phyloP scores from a whole-genome alignment of 2,797 vertebrate species.

The Amblyopsis hoosieri region DNA sequence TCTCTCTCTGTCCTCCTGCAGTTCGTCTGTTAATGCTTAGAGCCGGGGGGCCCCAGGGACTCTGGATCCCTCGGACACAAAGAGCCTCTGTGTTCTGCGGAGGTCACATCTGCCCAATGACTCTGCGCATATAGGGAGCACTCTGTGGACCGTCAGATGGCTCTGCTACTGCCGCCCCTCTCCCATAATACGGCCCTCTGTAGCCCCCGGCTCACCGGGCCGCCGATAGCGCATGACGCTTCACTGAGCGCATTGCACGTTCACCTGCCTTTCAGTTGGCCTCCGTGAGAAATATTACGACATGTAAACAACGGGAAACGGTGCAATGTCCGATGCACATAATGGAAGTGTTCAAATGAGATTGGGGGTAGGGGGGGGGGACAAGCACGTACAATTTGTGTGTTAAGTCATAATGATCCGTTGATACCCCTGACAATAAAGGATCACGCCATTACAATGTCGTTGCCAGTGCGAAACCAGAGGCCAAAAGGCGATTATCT shows the following conservation, averaged over 20 bases:
- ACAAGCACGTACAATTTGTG: constrained; percentile 43
- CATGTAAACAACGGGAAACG: constrained; percentile 25
- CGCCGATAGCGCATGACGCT: constrained; percentile 56
- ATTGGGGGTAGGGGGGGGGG: constrained; percentile 2
- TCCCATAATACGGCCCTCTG: constrained; percentile 67
- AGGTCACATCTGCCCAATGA: constrained; percentile 83
- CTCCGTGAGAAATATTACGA: constrained; percentile 48
- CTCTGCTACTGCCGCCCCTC: constrained; percentile 66
- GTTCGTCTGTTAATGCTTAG: constrained; percentile 82
- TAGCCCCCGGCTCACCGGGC: constrained; percentile 51
- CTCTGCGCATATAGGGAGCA: constrained; percentile 75
- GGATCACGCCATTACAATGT: constrained; percentile 49
- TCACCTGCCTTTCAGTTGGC: constrained; percentile 58
- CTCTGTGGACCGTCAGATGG: constrained; percentile 67
- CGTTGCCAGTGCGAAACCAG: constrained; percentile 28
- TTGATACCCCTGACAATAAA: constrained; percentile 44
- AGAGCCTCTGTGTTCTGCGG: constrained; percentile 79
- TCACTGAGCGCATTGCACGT: constrained; percentile 43
- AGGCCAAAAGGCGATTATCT: constrained; percentile 47
- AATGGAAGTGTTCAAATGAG: constrained; percentile 12
- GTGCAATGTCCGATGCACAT: not conserved
- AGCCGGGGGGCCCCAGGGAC: constrained; percentile 77
- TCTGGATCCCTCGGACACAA: constrained; percentile 81
- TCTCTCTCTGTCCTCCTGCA: constrained; percentile 62
- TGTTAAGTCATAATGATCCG: constrained; percentile 44